Percentiles rank a stretch among this genome's conserved stretches.
These are phyloP conservation scores for Stenichneumon culpator DNA, from an alignment of 2,888 invertebrate genomes.

Conservation along the genomic window DNA sequence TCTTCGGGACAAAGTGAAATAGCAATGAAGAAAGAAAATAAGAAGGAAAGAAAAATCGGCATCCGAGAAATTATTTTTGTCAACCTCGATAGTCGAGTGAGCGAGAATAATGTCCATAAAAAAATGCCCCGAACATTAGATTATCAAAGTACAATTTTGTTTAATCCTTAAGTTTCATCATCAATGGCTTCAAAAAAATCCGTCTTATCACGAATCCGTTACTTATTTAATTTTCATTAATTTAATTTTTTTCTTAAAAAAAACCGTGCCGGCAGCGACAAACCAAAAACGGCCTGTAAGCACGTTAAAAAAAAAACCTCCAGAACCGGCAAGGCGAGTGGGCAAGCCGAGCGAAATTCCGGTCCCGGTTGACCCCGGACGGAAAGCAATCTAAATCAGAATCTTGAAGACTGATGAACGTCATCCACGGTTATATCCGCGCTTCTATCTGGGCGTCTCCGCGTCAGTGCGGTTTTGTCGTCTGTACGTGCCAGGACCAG, in stretches of 20 bases:
- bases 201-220: background rate
- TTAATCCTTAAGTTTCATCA: too few species aligned
- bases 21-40: background rate
- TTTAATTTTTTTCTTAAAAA: background rate
- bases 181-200: too few species aligned
- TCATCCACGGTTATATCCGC: background rate
- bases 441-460: background rate
- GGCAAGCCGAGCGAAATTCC: background rate
- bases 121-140: background rate
- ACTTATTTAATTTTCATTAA: background rate
- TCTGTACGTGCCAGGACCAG: constrained; percentile 58
- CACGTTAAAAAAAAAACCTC: background rate
- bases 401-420: constrained; percentile 12
- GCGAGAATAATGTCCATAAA: background rate
- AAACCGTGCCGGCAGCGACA: too few species aligned
- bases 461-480: constrained; percentile 59
- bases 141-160: background rate
- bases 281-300: background rate
- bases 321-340: background rate
- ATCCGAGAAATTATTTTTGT: too few species aligned
- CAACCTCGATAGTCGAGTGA: too few species aligned
- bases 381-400: constrained; percentile 6
- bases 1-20: constrained; percentile 28
- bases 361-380: background rate
- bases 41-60: background rate